Evolutionary conservation across 1,140 invertebrate genomes (phyloP).

Genomic region (Pogonomyrmex californicus): DNA sequence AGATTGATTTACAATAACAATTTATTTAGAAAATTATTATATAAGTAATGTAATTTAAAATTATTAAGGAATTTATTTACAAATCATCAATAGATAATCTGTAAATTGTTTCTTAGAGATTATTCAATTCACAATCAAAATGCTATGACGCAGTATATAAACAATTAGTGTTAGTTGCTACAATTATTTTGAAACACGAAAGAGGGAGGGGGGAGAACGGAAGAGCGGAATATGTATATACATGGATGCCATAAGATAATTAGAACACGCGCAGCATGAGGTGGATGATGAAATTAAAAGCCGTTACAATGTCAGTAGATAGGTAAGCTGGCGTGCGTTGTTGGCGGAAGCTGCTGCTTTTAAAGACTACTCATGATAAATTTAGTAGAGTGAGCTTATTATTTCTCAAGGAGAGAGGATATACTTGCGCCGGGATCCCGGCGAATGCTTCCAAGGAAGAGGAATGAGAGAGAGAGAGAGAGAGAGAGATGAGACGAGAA

Average conservation of each 20-base stretch:
- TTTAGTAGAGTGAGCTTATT: constrained; percentile 87
- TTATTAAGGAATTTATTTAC: constrained; percentile 1
- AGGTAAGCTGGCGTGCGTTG: constrained; percentile 48
- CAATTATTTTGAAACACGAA: constrained; percentile 1
- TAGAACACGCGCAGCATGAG: constrained; percentile 4
- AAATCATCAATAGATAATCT: not conserved
- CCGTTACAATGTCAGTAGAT: constrained; percentile 32
- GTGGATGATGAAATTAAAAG: constrained; percentile 49
- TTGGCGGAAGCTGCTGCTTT: constrained; percentile 38
- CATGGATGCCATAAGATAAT: constrained; percentile 42
- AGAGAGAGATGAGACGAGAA: constrained; percentile 78
- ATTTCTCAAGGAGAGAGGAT: constrained; percentile 78
- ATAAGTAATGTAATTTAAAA: constrained; percentile 2
- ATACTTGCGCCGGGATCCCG: constrained; percentile 71
- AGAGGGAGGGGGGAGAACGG: not conserved
- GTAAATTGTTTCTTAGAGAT: not conserved
- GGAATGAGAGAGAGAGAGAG: constrained; percentile 78
- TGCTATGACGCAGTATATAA: not conserved
- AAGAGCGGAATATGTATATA: not conserved
- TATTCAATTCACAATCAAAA: constrained; percentile 3
- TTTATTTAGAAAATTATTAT: not conserved
- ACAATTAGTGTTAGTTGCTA: constrained; percentile 35
- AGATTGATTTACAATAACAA: not conserved
- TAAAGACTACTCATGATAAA: constrained; percentile 62
- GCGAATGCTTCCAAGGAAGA: constrained; percentile 79